A percentile compares a stretch with the other conserved stretches of the same genome.
These are phyloP conservation scores for Carettochelys insculpta DNA, from an alignment of 2,113 vertebrate species.

Conservation along the genomic window DNA sequence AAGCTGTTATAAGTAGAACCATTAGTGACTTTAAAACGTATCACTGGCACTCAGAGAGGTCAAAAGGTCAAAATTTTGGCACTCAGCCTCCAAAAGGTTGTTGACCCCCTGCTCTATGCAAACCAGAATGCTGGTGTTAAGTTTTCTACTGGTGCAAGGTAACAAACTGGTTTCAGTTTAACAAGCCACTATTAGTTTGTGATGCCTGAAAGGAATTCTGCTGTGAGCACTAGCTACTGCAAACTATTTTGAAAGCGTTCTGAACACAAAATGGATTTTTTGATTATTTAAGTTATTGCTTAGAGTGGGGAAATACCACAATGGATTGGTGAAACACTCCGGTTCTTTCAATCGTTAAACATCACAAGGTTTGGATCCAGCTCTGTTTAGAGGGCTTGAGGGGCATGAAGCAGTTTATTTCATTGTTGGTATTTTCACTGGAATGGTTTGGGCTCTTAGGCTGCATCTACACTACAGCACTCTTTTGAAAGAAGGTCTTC, in stretches of 20 bases:
- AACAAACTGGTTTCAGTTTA: neutral
- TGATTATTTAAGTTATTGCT: neutral
- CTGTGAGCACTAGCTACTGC: neutral
- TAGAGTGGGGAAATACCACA: too few species aligned
- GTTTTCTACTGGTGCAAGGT: neutral
- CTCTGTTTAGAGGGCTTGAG: too few species aligned
- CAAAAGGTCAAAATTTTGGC: too few species aligned
- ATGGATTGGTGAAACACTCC: neutral
- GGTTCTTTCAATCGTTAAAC: neutral
- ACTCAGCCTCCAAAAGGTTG: too few species aligned
- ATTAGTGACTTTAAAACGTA: too few species aligned
- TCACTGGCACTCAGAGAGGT: too few species aligned
- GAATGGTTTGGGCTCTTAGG: too few species aligned
- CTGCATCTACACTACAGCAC: too few species aligned
- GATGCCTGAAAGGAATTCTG: neutral
- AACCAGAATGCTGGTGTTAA: neutral
- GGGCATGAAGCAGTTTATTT: neutral
- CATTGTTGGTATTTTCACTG: neutral
- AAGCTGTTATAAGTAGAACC: too few species aligned
- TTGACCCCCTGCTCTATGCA: neutral
- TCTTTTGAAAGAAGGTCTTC: too few species aligned
- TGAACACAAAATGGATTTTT: neutral
- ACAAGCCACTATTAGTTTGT: neutral
- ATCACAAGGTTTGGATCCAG: neutral
- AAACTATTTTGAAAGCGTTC: neutral